Percentiles rank a stretch among this genome's conserved stretches.
These are phyloP conservation scores for Drosophila conformis DNA, from an alignment of 2,888 invertebrate species.

Conservation along the genomic window DNA sequence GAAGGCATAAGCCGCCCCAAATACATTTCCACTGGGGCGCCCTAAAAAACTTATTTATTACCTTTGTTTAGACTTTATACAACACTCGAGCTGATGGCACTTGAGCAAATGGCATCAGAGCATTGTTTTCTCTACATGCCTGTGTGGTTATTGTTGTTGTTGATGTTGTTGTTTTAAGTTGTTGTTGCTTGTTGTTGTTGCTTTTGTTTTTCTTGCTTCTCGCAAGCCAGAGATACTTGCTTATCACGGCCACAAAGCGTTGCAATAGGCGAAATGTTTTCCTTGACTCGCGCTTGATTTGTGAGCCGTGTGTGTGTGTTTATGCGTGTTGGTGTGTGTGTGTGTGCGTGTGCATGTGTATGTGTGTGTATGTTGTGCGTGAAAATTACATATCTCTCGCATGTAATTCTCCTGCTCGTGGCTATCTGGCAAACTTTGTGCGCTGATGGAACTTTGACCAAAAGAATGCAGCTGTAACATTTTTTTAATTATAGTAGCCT, in stretches of 20 bases:
- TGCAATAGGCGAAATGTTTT: constrained; percentile 47
- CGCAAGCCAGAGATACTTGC: constrained; percentile 54
- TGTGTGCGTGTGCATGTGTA: constrained; percentile 16
- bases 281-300: constrained; percentile 63
- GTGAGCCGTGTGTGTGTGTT: constrained; percentile 33
- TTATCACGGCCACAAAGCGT: constrained; percentile 57
- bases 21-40: constrained; percentile 37
- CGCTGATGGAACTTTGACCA: not conserved
- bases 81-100: constrained; percentile 69
- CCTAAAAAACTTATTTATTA: constrained; percentile 76
- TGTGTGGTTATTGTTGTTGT: constrained; percentile 24
- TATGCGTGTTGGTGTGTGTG: constrained; percentile 17
- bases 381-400: not conserved
- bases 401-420: not conserved
- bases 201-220: constrained; percentile 14
- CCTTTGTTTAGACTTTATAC: constrained; percentile 79
- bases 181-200: constrained; percentile 10
- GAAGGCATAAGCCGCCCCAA: constrained; percentile 7
- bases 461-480: not conserved
- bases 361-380: constrained; percentile 25
- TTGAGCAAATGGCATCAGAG: constrained; percentile 68
- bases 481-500: too few relatives aligned
- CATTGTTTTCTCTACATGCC: constrained; percentile 53
- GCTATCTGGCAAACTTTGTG: not conserved
- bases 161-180: constrained; percentile 8